phyloP scores from a whole-genome alignment of 92 coral and sea anemone species.

The Actinostola sp. region DNA sequence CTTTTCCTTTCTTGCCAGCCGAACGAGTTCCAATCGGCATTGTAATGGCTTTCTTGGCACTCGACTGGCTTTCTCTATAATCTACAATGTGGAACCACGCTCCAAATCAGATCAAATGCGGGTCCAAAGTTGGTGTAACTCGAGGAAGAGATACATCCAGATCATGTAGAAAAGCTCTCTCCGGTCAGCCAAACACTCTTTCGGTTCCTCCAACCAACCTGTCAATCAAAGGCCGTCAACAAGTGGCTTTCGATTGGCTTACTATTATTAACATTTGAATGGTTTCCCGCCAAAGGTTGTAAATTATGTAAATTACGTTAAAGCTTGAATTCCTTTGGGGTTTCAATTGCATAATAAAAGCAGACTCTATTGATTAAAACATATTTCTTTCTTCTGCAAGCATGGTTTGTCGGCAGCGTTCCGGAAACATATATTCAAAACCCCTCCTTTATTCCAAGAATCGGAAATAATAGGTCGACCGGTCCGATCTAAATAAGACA shows the following conservation, averaged over 20 bases:
- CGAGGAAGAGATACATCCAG: conserved; percentile 72
- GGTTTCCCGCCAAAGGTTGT: conserved; percentile 71
- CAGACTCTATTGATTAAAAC: conserved; percentile 4
- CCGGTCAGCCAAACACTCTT: conserved; percentile 27
- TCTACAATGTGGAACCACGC: background rate
- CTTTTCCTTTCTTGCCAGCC: conserved; percentile 57
- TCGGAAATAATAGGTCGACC: no score
- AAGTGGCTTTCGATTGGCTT: conserved; percentile 63
- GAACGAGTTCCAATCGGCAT: conserved; percentile 73
- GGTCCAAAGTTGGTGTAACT: conserved; percentile 25
- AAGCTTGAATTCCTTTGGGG: conserved; percentile 42
- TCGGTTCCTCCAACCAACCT: conserved; percentile 36
- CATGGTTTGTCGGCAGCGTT: conserved; percentile 3
- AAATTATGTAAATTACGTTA: conserved; percentile 21
- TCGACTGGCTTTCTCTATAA: conserved; percentile 1
- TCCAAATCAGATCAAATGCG: background rate
- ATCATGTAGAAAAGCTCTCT: conserved; percentile 91
- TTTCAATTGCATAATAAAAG: background rate
- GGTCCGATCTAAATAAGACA: no score
- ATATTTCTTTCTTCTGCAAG: conserved; percentile 30
- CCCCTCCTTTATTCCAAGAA: background rate
- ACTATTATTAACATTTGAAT: conserved; percentile 34
- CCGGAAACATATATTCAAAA: background rate
- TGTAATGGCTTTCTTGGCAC: conserved; percentile 33
- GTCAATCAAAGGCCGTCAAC: conserved; percentile 61